Evolutionary conservation across 1,140 invertebrate species (phyloP).

Genomic region (Ladona fulva): DNA sequence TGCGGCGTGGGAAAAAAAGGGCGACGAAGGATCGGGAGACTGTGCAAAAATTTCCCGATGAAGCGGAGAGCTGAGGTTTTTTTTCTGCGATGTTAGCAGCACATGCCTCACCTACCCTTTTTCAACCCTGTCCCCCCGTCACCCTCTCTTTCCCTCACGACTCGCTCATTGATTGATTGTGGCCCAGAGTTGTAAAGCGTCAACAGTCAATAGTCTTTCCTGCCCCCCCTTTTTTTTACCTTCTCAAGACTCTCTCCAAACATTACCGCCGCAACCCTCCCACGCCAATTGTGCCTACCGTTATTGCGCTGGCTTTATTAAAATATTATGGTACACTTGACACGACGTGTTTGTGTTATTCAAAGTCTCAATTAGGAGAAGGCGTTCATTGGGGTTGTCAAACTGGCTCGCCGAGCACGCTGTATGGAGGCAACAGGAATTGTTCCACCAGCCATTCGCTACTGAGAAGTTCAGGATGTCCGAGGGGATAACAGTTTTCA

Average conservation of each 20-base stretch:
- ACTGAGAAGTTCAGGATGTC: too few species aligned
- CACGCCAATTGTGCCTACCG: neutral
- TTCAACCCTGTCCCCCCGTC: neutral
- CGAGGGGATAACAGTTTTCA: too few species aligned
- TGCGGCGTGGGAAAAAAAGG: neutral
- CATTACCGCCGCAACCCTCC: too few species aligned
- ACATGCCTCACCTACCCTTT: neutral
- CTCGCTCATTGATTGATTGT: slow-evolving; percentile 1
- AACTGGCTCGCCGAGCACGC: too few species aligned
- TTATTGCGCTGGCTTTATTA: neutral
- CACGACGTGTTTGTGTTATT: too few species aligned
- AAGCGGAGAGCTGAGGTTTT: neutral
- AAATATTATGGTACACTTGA: neutral
- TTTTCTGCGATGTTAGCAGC: neutral
- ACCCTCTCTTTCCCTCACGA: neutral
- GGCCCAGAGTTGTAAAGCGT: neutral
- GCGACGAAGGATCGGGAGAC: neutral
- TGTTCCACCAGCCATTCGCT: too few species aligned
- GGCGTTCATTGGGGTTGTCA: too few species aligned
- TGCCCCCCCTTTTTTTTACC: neutral
- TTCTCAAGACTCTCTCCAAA: neutral
- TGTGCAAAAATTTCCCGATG: neutral
- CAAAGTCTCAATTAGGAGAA: too few species aligned
- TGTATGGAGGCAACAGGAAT: too few species aligned
- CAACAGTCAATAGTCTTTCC: neutral